Base-by-base conservation (phyloP, 1,140 invertebrate genomes). In the Cyphomyrmex costatus region DNA sequence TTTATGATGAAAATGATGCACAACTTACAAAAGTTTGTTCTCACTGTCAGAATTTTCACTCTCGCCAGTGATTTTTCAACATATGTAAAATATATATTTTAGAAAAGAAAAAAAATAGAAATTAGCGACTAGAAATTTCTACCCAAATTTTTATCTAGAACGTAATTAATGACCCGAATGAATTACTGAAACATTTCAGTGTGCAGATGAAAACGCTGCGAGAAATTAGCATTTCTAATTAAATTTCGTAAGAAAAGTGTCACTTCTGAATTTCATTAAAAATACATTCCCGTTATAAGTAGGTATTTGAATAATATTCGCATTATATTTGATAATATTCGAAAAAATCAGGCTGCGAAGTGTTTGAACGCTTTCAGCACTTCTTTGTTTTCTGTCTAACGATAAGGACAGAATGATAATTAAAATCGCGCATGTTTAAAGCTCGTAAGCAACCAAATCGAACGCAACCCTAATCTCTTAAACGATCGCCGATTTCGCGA, bases 161-260 rank as follows among this genome's bases (percentile, higher is more conserved):
- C 27, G 6, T 63, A 36, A 66, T 27, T 79, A 53, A 19, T 33
- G 27, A 56, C n/a, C 12, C 21, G 19, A 49, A 79, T 53, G 53
- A 79, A 66, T 68, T 68, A 24, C 27, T 16, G 1, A 24, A 27
- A 66, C 8, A 66, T 63, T 77, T 63, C 16, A 63, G 0, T n/a
- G 33, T 79, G 42, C 10, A 68, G 36, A 79, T 68, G 66, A 68
- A 68, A 66, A 51, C n/a, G 24, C 27, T 8, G 16, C 6, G 46
- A 53, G 19, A 79, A 33, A 79, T 79, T 36, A 36, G 42, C 14
- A 19, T 68, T 12, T 51, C n/a, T 79, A 79, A 53, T 79, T 66
- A 24, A 27, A 68, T 68, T 33, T 68, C n/a, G 27, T 24, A 21
- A 68, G 30, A 68, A 21, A 53, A 51, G 14, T 16, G 3, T 49